Base-by-base conservation (phyloP, 2,888 invertebrate species). In the Apodemia mormo region DNA sequence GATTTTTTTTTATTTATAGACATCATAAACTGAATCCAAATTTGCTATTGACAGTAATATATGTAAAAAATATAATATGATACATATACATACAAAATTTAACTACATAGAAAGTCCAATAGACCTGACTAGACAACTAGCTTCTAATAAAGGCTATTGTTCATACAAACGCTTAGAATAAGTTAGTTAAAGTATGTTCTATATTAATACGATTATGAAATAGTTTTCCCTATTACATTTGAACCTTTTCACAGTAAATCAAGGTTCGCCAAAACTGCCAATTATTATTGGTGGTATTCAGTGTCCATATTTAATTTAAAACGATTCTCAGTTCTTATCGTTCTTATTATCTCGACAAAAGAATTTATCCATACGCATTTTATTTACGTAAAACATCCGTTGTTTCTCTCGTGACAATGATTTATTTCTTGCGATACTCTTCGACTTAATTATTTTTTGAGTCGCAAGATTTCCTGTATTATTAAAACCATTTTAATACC, bases 341-440 rank as follows among this genome's bases (percentile, higher is more conserved):
- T 52, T n/a, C 52, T n/a, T n/a, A 52, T 52, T 52, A 52, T 52
- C n/a, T 7, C n/a, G n/a, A 52, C 52, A n/a, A 52, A 52, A n/a
- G n/a, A 52, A 52, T n/a, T 52, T 52, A n/a, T 5, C 4, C 14
- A 1, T 14, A 49, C 49, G 5, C 14, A 49, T 14, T 49, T 49
- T 14, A 14, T 49, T 5, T 9, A 49, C 5, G 49, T 49, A 5
- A 49, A 49, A 49, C 14, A 49, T 14, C 4, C 49, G 5, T 14
- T 12, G 14, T 49, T 49, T 49, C 49, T 49, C 14, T 14, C 14
- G 49, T 49, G 14, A 49, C 14, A 14, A 49, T 49, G 14, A 49
- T 49, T 49, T 49, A 14, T 49, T 14, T 49, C 49, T 14, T 14
- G 49, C 49, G 14, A 49, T 49, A 12, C 14, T 49, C 49, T 49